Conservation (phyloP, 2,888 invertebrate species). For the Hirtodrosophila histrioides region DNA sequence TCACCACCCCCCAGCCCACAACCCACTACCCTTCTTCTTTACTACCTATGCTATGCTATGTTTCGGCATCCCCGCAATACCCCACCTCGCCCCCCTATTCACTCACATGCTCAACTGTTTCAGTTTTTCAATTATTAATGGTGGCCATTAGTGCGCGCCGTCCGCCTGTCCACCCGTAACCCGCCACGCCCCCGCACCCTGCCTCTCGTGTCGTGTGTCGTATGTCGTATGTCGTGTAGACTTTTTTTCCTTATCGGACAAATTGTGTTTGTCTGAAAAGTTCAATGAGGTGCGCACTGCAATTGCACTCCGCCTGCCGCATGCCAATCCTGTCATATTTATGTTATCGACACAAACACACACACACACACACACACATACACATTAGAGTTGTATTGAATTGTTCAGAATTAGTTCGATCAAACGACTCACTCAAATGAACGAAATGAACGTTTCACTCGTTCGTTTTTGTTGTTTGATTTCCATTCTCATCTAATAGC, state of each 20-base stretch:
- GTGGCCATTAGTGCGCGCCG: constrained; percentile 75
- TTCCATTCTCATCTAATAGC: too few species aligned
- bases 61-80: constrained; percentile 17
- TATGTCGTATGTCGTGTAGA: constrained; percentile 50
- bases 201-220: constrained; percentile 28
- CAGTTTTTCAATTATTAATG: constrained; percentile 79
- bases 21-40: constrained; percentile 2
- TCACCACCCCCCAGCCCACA: constrained; percentile 45
- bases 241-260: constrained; percentile 72
- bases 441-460: too few species aligned
- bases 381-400: background rate
- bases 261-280: constrained; percentile 78
- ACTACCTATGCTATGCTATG: constrained; percentile 19
- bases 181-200: constrained; percentile 15
- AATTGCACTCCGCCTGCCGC: constrained; percentile 54
- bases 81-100: background rate
- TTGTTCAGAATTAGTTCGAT: too few species aligned
- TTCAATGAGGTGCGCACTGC: constrained; percentile 75
- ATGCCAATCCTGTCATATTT: constrained; percentile 66
- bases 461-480: too few species aligned
- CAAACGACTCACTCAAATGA: too few species aligned
- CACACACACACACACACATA: background rate
- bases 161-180: constrained; percentile 28
- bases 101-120: constrained; percentile 72
- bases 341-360: constrained; percentile 65